phyloP scores from a whole-genome alignment of 2,888 invertebrate species.

The Lypha dubia region DNA sequence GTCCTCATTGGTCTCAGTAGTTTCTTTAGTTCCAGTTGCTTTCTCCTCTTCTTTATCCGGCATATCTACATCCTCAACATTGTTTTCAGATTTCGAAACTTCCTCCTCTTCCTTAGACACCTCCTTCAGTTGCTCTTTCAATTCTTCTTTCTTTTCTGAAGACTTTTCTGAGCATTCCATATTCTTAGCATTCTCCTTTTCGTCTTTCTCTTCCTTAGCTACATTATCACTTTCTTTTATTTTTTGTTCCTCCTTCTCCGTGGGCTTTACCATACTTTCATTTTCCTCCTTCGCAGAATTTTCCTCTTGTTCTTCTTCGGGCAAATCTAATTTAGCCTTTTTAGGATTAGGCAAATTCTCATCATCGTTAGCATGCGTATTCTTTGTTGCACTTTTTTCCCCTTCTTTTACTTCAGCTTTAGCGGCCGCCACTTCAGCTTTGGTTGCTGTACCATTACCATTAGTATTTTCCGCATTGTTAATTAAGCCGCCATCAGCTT shows the following conservation, averaged over 20 bases:
- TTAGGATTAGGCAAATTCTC: constrained; percentile 84
- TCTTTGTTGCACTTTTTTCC: constrained; percentile 62
- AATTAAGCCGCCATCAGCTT: constrained; percentile 83
- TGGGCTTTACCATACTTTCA: background rate
- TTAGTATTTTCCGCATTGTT: constrained; percentile 80
- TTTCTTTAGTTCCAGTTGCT: constrained; percentile 9
- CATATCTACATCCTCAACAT: constrained; percentile 45
- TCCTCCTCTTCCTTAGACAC: constrained; percentile 11
- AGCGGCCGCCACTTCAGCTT: constrained; percentile 65
- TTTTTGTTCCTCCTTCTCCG: background rate
- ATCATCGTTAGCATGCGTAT: constrained; percentile 75
- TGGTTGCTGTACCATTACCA: constrained; percentile 71
- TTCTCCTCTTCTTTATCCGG: constrained; percentile 16
- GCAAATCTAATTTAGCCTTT: constrained; percentile 79
- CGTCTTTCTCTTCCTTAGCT: constrained; percentile 70
- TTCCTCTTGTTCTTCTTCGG: constrained; percentile 71
- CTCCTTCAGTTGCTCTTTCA: background rate
- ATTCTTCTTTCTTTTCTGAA: constrained; percentile 31
- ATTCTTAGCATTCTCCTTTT: constrained; percentile 57
- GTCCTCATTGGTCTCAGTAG: background rate
- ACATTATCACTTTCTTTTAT: background rate
- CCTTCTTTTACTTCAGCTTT: constrained; percentile 63
- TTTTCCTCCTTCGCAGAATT: constrained; percentile 22
- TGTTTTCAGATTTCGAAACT: constrained; percentile 41
- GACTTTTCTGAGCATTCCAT: constrained; percentile 51